Conservation (phyloP, 2,888 invertebrate genomes). For the Melanotus villosus region DNA sequence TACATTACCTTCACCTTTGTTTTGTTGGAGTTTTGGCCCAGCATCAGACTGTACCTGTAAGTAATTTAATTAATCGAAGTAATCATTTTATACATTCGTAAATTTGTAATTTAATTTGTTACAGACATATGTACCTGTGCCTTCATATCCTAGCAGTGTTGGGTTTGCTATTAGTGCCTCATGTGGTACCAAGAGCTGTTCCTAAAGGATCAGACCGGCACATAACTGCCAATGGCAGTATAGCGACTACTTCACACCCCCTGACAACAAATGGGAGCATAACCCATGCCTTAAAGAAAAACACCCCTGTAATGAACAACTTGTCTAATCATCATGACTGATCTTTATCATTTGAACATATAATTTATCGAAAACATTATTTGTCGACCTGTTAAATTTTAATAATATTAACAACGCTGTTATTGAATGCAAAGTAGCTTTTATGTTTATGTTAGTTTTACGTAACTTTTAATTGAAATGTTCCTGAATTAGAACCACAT, state of each 20-base stretch:
- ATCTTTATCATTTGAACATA: constrained; percentile 43
- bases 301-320: constrained; percentile 63
- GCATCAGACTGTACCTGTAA: constrained; percentile 85
- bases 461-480: neutral
- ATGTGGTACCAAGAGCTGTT: constrained; percentile 59
- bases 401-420: constrained; percentile 15
- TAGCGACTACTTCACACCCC: constrained; percentile 34
- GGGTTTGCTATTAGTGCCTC: constrained; percentile 63
- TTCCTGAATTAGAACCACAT: neutral
- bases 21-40: constrained; percentile 86
- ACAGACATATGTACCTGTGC: constrained; percentile 68
- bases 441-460: neutral
- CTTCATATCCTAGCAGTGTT: constrained; percentile 64
- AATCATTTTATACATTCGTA: no score
- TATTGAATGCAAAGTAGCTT: constrained; percentile 15
- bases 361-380: constrained; percentile 11
- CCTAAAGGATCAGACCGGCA: constrained; percentile 47
- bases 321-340: constrained; percentile 63
- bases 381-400: constrained; percentile 13
- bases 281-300: constrained; percentile 61
- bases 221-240: constrained; percentile 15
- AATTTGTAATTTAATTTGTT: constrained; percentile 44
- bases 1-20: constrained; percentile 95
- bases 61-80: constrained; percentile 61
- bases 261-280: constrained; percentile 59